Percentiles rank a stretch among this genome's conserved stretches.
These are phyloP conservation scores for Himalopsyche japonica DNA, from an alignment of 2,888 invertebrate species.

Conservation along the genomic window DNA sequence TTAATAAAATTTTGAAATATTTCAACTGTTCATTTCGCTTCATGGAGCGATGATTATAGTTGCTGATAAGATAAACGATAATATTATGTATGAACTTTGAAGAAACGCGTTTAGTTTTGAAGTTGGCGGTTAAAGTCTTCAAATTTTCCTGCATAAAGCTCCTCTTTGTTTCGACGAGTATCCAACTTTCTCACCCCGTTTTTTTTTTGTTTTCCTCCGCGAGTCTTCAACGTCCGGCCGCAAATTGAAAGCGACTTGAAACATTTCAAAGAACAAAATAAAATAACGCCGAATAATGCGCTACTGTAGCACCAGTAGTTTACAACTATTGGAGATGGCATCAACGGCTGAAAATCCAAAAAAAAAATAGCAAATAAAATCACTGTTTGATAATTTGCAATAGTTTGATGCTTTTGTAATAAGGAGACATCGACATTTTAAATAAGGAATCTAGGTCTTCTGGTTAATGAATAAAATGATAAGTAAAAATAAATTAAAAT, in stretches of 20 bases:
- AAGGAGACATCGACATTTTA: neutral
- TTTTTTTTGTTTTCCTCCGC: neutral
- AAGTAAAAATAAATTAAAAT: no score
- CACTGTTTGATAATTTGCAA: neutral
- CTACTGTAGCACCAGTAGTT: neutral
- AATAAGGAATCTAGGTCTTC: no score
- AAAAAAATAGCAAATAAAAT: neutral
- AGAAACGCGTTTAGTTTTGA: neutral
- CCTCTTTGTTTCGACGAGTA: neutral
- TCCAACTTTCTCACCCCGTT: neutral
- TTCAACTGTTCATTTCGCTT: no score
- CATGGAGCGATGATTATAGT: neutral
- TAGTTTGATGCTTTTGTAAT: neutral
- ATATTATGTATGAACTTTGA: neutral
- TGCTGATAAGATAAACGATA: neutral
- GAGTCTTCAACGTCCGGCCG: neutral
- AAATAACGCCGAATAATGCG: neutral
- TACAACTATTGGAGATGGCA: neutral
- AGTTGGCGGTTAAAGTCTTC: neutral
- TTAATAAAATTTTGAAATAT: no score
- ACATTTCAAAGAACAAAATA: neutral
- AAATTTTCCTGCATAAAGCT: neutral
- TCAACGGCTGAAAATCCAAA: neutral
- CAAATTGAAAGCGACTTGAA: slow-evolving; percentile 1
- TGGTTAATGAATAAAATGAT: no score